A percentile compares a stretch with the other conserved stretches of the same genome.
Conservation (phyloP, 2,797 vertebrate species). For the Falco peregrinus region DNA sequence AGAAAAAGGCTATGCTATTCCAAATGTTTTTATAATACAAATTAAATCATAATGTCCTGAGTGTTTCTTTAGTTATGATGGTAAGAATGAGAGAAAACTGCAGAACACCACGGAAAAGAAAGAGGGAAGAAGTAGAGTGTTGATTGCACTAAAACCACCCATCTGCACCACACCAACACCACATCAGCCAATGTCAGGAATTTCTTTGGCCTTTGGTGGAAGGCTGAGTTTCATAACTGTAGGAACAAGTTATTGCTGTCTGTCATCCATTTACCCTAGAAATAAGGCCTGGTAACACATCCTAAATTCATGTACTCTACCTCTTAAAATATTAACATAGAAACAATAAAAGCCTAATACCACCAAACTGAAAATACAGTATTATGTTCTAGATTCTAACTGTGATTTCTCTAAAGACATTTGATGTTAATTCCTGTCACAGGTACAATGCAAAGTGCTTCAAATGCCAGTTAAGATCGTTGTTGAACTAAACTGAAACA, state of each 20-base stretch:
- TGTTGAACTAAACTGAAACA: conserved; percentile 54
- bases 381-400: not conserved
- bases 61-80: not conserved
- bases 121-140: not conserved
- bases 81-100: not conserved
- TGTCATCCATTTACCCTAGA: not conserved
- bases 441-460: conserved; percentile 16
- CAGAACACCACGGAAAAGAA: not conserved
- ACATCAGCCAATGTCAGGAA: not conserved
- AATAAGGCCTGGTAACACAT: not conserved
- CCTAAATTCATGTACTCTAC: not conserved
- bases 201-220: not conserved
- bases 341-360: not conserved
- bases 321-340: conserved; percentile 22
- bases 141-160: not conserved
- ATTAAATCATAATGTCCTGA: not conserved
- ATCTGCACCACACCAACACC: not conserved
- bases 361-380: not conserved
- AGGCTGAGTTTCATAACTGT: not conserved
- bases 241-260: not conserved
- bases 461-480: conserved; percentile 34
- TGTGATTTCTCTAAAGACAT: not conserved
- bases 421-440: conserved; percentile 16
- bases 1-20: not conserved
- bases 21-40: not conserved